phyloP scores from a whole-genome alignment of 1,140 invertebrate species.

The Zaprionus ornatus region DNA sequence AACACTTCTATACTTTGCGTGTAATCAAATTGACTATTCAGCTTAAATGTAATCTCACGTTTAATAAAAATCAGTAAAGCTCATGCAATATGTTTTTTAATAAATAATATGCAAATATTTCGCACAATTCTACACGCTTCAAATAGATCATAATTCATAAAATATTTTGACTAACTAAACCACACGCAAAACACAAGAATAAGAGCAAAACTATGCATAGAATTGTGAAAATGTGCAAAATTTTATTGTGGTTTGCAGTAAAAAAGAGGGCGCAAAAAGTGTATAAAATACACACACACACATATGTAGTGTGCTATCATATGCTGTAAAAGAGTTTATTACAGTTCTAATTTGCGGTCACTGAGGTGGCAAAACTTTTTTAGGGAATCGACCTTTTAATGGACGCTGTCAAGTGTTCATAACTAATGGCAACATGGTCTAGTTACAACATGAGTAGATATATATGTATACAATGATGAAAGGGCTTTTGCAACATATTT shows the following conservation, averaged over 20 bases:
- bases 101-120: background rate
- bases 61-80: no score
- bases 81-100: background rate
- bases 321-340: constrained; percentile 43
- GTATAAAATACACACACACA: background rate
- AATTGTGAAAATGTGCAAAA: constrained; percentile 8
- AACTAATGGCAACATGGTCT: constrained; percentile 5
- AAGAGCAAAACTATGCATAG: background rate
- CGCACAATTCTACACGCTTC: background rate
- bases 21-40: no score
- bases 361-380: constrained; percentile 22
- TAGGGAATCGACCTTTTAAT: constrained; percentile 12
- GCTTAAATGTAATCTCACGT: no score
- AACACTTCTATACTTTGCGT: no score
- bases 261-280: background rate
- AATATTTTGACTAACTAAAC: constrained; percentile 23
- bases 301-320: background rate
- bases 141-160: constrained; percentile 3
- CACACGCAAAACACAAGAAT: background rate
- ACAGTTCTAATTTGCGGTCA: constrained; percentile 53
- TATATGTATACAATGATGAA: background rate
- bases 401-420: constrained; percentile 2
- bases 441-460: background rate
- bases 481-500: background rate
- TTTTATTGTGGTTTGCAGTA: background rate